These are phyloP conservation scores for Cheilosia vulpina DNA, from an alignment of 2,888 invertebrate species.

Conservation along the genomic window DNA sequence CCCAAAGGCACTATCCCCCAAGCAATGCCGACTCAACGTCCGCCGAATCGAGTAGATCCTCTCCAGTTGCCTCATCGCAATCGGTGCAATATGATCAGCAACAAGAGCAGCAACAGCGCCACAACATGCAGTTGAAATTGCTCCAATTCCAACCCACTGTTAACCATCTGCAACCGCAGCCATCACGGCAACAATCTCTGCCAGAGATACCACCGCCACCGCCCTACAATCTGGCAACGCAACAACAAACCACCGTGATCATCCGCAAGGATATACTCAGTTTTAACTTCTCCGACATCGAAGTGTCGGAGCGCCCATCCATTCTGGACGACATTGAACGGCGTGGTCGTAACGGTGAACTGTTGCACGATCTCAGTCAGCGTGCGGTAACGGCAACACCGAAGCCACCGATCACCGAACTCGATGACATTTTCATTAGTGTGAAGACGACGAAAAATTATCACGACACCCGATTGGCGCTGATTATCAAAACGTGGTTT, in stretches of 20 bases:
- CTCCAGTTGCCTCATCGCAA: constrained; percentile 40
- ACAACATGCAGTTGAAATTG: constrained; percentile 62
- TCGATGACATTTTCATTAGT: constrained; percentile 96
- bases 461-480: constrained; percentile 92
- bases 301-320: constrained; percentile 81
- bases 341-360: constrained; percentile 81
- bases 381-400: constrained; percentile 83
- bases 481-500: constrained; percentile 98
- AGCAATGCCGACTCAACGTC: constrained; percentile 20
- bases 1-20: constrained; percentile 36
- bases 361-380: constrained; percentile 82
- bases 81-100: constrained; percentile 58
- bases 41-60: constrained; percentile 30
- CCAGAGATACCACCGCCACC: constrained; percentile 66
- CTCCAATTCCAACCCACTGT: constrained; percentile 66
- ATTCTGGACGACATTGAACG: constrained; percentile 80
- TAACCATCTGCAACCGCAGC: constrained; percentile 49
- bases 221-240: constrained; percentile 72
- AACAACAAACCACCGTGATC: constrained; percentile 81
- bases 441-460: constrained; percentile 97
- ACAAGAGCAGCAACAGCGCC: constrained; percentile 43
- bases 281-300: constrained; percentile 83
- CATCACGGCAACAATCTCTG: constrained; percentile 55
- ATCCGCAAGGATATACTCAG: constrained; percentile 83
- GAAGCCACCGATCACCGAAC: constrained; percentile 87